Evolutionary conservation across 2,888 invertebrate genomes (phyloP).

Genomic region (Macaria notata): DNA sequence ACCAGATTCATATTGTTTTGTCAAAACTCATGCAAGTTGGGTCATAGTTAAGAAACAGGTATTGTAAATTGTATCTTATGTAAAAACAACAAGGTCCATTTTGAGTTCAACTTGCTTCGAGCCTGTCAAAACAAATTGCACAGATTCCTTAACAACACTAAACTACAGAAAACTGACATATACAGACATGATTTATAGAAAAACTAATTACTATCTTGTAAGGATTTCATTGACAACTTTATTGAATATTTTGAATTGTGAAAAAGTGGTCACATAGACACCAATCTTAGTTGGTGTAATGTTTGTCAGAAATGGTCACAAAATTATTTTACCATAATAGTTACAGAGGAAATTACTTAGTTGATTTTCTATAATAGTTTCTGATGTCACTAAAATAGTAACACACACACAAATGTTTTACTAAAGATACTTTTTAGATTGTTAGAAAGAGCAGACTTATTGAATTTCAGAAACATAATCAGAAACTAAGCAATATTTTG

Average conservation of each 20-base stretch:
- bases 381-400: too few relatives aligned
- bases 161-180: constrained; percentile 6
- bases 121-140: constrained; percentile 41
- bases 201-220: too few relatives aligned
- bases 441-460: too few relatives aligned
- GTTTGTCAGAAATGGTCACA: too few relatives aligned
- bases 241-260: not conserved
- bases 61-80: constrained; percentile 17
- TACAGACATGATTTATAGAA: not conserved
- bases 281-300: too few relatives aligned
- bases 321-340: too few relatives aligned
- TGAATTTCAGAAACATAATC: too few relatives aligned
- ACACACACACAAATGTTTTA: too few relatives aligned
- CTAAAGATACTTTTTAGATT: too few relatives aligned
- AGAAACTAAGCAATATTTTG: too few relatives aligned
- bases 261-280: not conserved
- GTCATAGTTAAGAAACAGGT: constrained; percentile 3
- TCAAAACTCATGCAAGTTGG: constrained; percentile 15
- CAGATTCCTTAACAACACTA: constrained; percentile 19
- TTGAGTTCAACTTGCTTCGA: constrained; percentile 11
- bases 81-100: constrained; percentile 17
- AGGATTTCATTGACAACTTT: constrained; percentile 1
- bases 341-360: too few relatives aligned
- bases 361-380: too few relatives aligned
- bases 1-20: constrained; percentile 40